phyloP scores from a whole-genome alignment of 92 coral and sea anemone species.

The Umimayanthus kanabou region DNA sequence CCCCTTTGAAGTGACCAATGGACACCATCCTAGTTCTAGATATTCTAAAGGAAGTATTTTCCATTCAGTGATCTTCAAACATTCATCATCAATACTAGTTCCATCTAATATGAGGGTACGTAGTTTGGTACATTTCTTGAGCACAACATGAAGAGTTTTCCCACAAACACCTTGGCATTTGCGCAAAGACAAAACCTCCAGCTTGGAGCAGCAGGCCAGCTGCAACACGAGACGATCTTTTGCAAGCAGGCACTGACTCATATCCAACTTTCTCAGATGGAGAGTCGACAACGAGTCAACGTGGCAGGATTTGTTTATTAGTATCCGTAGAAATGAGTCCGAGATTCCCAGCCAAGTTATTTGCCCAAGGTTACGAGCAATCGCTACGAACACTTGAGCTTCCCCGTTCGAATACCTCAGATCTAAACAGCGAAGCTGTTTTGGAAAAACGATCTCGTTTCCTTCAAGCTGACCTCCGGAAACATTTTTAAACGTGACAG shows the following conservation, averaged over 20 bases:
- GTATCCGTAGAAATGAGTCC: slow-evolving; percentile 62
- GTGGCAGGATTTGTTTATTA: slow-evolving; percentile 29
- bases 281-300: slow-evolving; percentile 43
- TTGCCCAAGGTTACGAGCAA: slow-evolving; percentile 49
- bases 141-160: slow-evolving; percentile 45
- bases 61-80: slow-evolving; percentile 56
- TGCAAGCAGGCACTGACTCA: slow-evolving; percentile 62
- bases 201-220: slow-evolving; percentile 50
- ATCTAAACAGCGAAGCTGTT: slow-evolving; percentile 56
- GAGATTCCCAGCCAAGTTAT: slow-evolving; percentile 76
- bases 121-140: slow-evolving; percentile 47
- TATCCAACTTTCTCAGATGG: slow-evolving; percentile 66
- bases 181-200: slow-evolving; percentile 65
- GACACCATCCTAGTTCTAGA: slow-evolving; percentile 81
- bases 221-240: slow-evolving; percentile 49
- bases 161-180: slow-evolving; percentile 66
- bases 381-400: slow-evolving; percentile 53
- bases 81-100: slow-evolving; percentile 67
- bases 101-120: slow-evolving; percentile 77
- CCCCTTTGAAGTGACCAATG: slow-evolving; percentile 55
- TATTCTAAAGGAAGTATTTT: slow-evolving; percentile 47
- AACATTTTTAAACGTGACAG: slow-evolving; percentile 51
- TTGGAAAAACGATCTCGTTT: slow-evolving; percentile 51
- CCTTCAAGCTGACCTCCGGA: slow-evolving; percentile 2
- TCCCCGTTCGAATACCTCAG: slow-evolving; percentile 72